phyloP scores from a whole-genome alignment of 2,113 vertebrate species.

The Phyllostomus hastatus region DNA sequence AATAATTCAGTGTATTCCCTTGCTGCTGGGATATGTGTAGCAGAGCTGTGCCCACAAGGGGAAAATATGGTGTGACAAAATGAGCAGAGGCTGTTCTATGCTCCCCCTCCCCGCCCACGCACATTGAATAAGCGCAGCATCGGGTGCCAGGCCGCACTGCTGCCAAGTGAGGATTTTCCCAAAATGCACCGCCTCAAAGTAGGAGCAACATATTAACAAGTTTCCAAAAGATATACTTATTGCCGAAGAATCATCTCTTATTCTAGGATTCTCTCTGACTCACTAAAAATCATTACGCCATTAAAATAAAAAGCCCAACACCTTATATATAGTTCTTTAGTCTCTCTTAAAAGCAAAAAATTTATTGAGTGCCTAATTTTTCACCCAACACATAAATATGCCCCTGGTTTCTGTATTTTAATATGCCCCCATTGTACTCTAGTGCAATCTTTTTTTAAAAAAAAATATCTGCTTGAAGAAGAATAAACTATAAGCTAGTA shows the following conservation, averaged over 20 bases:
- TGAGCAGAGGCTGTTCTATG: not conserved
- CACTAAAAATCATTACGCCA: not conserved
- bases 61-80: constrained; percentile 73
- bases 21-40: not conserved
- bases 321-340: not conserved
- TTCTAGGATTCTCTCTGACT: not conserved
- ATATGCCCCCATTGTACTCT: not conserved
- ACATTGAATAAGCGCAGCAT: not conserved
- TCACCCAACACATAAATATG: not conserved
- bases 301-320: not conserved
- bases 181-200: not conserved
- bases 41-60: constrained; percentile 30
- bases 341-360: not conserved
- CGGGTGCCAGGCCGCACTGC: not conserved
- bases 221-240: not conserved
- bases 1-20: constrained; percentile 4
- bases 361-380: not conserved
- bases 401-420: not conserved
- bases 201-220: not conserved
- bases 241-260: not conserved
- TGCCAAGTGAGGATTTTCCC: not conserved
- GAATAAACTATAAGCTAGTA: constrained; percentile 34
- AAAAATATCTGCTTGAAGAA: constrained; percentile 30
- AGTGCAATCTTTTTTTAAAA: not conserved
- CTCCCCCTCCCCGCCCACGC: not conserved